Conservation (phyloP, 1,140 invertebrate genomes). For the Stratiolaelaps scimitus region DNA sequence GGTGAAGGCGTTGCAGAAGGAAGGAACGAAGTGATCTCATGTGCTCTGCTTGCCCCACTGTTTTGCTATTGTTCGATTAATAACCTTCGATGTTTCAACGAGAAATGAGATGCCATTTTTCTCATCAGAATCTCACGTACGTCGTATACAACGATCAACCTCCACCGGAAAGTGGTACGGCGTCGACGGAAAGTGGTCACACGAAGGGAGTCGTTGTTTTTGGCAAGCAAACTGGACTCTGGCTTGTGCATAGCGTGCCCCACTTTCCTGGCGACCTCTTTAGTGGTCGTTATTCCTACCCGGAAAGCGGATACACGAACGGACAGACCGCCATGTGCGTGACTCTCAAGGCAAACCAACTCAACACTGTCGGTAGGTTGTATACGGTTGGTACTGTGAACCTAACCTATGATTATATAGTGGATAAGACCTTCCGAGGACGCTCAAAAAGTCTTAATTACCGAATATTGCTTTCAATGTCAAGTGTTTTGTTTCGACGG, state of each 20-base stretch:
- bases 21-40: too few relatives aligned
- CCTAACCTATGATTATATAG: not conserved
- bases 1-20: too few relatives aligned
- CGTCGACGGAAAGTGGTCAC: not conserved
- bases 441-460: too few relatives aligned
- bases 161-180: not conserved
- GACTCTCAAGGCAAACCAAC: not conserved
- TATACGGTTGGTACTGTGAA: not conserved
- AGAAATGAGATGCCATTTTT: not conserved
- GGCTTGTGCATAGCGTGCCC: not conserved
- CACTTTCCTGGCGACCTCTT: not conserved
- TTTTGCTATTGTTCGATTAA: too few relatives aligned
- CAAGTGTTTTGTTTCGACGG: too few relatives aligned
- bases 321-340: not conserved
- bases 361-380: constrained; percentile 1
- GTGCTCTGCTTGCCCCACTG: too few relatives aligned
- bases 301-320: not conserved
- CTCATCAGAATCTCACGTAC: constrained; percentile 1
- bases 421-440: too few relatives aligned
- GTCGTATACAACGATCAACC: constrained; percentile 15
- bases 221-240: not conserved
- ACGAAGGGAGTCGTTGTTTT: constrained; percentile 1
- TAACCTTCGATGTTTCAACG: too few relatives aligned
- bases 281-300: not conserved
- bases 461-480: too few relatives aligned